Evolutionary conservation across 2,113 vertebrate genomes (phyloP).

Genomic region (Felis chaus): DNA sequence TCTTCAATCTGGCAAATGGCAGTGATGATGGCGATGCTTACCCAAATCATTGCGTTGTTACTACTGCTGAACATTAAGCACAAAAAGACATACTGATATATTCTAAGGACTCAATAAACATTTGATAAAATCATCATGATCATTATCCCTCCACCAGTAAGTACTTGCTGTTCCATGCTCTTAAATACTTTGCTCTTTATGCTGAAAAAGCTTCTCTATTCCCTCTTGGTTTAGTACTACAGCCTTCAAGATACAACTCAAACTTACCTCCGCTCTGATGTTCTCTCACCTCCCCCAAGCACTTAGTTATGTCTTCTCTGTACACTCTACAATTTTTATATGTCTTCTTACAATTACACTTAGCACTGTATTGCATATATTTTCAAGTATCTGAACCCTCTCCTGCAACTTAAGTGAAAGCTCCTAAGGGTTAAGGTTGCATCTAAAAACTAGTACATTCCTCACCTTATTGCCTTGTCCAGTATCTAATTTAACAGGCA

Average conservation of each 20-base stretch:
- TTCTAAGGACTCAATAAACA: not conserved
- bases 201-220: not conserved
- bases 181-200: not conserved
- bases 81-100: not conserved
- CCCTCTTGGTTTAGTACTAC: not conserved
- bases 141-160: not conserved
- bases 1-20: not conserved
- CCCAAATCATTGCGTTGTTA: not conserved
- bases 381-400: not conserved
- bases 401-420: not conserved
- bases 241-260: constrained; percentile 17
- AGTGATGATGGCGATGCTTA: not conserved
- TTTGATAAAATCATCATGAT: not conserved
- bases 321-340: not conserved
- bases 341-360: not conserved
- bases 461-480: not conserved
- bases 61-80: not conserved
- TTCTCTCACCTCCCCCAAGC: not conserved
- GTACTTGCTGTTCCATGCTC: not conserved
- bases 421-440: not conserved
- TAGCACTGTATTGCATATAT: not conserved
- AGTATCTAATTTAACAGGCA: not conserved
- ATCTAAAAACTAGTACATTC: not conserved
- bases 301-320: not conserved
- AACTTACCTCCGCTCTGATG: not conserved